Conservation (phyloP, 2,888 invertebrate genomes). For the Amblyjoppa proteus region DNA sequence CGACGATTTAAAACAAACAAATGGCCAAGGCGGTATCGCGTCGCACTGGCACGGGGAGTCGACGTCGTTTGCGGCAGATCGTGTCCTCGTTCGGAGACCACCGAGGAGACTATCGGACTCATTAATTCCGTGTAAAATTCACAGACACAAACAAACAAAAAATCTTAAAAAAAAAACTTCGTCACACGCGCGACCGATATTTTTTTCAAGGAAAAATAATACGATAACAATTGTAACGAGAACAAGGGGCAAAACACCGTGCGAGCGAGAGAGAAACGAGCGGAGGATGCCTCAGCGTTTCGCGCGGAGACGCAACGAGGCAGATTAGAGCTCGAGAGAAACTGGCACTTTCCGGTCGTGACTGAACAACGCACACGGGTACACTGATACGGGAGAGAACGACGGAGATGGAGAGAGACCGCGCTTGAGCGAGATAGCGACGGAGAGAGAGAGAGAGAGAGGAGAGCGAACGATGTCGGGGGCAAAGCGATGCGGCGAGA, state of each 20-base stretch:
- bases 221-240: conserved; percentile 21
- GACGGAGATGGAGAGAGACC: conserved; percentile 56
- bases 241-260: conserved; percentile 34
- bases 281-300: conserved; percentile 60
- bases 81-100: neutral
- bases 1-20: conserved; percentile 8
- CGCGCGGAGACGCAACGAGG: conserved; percentile 75
- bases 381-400: conserved; percentile 70
- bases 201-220: conserved; percentile 1
- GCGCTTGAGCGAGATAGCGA: conserved; percentile 67
- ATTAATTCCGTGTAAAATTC: neutral
- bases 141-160: conserved; percentile 15
- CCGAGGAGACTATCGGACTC: neutral
- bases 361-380: conserved; percentile 73
- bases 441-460: conserved; percentile 48
- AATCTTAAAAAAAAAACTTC: conserved; percentile 12
- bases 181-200: neutral
- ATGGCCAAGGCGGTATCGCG: conserved; percentile 10
- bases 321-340: conserved; percentile 81
- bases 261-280: conserved; percentile 32
- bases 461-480: too few relatives aligned
- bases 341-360: conserved; percentile 83
- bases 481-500: neutral
- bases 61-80: neutral
- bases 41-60: neutral